A percentile compares a stretch with the other conserved stretches of the same genome.
phyloP scores from a whole-genome alignment of 2,113 vertebrate species.

The Hyperoodon ampullatus region DNA sequence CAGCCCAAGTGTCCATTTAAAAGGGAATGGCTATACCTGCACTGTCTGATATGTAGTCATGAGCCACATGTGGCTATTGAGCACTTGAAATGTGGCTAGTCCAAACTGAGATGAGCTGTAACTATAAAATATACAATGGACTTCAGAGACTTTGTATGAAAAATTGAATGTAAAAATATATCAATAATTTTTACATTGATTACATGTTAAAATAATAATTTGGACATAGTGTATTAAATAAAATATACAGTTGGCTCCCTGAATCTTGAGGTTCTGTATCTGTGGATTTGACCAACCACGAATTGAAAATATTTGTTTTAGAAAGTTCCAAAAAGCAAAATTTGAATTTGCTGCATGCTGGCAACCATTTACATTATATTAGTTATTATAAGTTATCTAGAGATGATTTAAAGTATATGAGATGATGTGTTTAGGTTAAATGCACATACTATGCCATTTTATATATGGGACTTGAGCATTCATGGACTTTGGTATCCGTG shows the following conservation, averaged over 20 bases:
- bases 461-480: background rate
- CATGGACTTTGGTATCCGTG: background rate
- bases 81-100: background rate
- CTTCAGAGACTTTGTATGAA: conserved; percentile 12
- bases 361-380: background rate
- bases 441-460: background rate
- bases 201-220: background rate
- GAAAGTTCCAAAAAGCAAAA: background rate
- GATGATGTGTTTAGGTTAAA: background rate
- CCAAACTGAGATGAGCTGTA: background rate
- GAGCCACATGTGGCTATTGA: background rate
- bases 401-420: background rate
- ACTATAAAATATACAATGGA: background rate
- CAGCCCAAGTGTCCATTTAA: background rate
- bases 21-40: background rate
- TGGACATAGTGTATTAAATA: background rate
- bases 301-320: background rate
- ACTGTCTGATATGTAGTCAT: background rate
- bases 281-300: background rate
- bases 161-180: background rate
- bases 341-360: background rate
- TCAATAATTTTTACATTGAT: background rate
- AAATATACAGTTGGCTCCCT: background rate
- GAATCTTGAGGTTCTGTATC: background rate
- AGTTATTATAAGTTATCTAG: background rate